phyloP scores from a whole-genome alignment of 2,888 invertebrate species.

The Sipha maydis region DNA sequence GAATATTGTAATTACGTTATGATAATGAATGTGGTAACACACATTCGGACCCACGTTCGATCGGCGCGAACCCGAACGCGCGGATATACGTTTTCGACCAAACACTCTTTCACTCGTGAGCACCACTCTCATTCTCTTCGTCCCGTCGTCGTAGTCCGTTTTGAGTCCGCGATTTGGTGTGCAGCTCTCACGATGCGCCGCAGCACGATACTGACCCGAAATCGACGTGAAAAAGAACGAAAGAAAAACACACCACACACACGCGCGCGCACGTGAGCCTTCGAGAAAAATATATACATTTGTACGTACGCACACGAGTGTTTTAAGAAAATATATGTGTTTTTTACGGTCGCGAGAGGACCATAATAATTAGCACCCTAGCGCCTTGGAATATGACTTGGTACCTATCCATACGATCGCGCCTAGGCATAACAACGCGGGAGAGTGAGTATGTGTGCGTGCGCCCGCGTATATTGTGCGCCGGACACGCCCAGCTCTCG shows the following conservation, averaged over 20 bases:
- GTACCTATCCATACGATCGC: not conserved
- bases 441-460: too few relatives aligned
- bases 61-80: not conserved
- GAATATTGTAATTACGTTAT: not conserved
- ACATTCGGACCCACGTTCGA: not conserved
- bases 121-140: not conserved
- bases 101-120: not conserved
- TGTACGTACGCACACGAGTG: not conserved
- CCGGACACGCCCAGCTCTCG: conserved; percentile 25
- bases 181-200: not conserved
- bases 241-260: not conserved
- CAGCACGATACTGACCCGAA: not conserved
- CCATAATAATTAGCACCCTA: conserved; percentile 47
- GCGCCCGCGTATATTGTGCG: not conserved
- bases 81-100: not conserved
- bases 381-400: not conserved
- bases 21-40: not conserved
- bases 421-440: not conserved
- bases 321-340: not conserved
- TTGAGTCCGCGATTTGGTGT: not conserved
- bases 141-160: not conserved
- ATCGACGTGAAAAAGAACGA: not conserved
- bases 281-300: not conserved
- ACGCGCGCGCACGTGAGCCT: not conserved
- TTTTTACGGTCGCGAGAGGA: not conserved